phyloP scores from a whole-genome alignment of 2,113 vertebrate genomes.

The Microtus montanus region DNA sequence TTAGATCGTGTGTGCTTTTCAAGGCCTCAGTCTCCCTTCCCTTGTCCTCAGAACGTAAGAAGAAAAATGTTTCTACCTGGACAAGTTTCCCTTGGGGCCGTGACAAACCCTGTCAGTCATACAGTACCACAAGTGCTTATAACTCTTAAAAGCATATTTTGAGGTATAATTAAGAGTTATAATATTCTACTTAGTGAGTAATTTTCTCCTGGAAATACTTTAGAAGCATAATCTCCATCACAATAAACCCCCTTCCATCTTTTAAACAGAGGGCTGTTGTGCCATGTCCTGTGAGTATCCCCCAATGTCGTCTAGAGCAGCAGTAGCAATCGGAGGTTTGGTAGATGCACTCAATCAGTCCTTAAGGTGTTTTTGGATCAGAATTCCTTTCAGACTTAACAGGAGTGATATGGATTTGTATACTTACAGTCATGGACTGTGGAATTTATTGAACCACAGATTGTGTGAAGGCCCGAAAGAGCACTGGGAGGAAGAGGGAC shows the following conservation, averaged over 20 bases:
- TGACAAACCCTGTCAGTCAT: not conserved
- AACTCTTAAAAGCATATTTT: not conserved
- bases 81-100: not conserved
- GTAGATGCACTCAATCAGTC: not conserved
- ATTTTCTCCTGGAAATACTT: not conserved
- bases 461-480: not conserved
- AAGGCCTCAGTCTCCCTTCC: not conserved
- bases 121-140: not conserved
- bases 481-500: not conserved
- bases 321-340: not conserved
- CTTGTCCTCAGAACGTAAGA: constrained; percentile 1
- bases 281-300: not conserved
- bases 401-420: not conserved
- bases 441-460: not conserved
- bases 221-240: not conserved
- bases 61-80: not conserved
- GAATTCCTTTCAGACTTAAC: not conserved
- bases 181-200: not conserved
- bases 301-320: not conserved
- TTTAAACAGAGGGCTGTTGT: not conserved
- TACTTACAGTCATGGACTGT: not conserved
- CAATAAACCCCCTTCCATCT: not conserved
- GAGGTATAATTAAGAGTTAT: not conserved
- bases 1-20: not conserved
- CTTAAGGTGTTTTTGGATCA: not conserved